Evolutionary conservation across 2,888 invertebrate species (phyloP), one percentile per base, ranked within the genome.

Genomic region (Cephus runcator): DNA sequence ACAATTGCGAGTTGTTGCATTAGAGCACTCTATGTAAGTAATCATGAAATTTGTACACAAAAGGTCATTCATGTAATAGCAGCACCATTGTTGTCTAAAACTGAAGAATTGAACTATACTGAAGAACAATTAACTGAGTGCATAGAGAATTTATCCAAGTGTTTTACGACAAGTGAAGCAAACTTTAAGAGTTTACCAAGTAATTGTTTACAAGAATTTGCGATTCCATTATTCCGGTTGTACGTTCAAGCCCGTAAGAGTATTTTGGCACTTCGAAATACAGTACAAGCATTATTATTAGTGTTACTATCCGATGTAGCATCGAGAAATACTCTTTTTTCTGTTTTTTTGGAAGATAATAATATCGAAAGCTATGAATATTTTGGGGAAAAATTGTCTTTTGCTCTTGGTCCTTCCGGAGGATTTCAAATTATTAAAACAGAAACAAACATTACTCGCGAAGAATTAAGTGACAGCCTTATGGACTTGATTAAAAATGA

Each of bases 1-100:
- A 87, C 92, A 33, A 92, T 95, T 77, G 94, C 94, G 76, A 92
- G 93, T 34, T 91, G 93, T 40, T 95, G 94, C 88, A 92, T 94
- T 4, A 91, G 93, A 81, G 90, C 89, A 79, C 89, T 95, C 36
- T 91, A 93, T 86, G 92, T 93, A 75, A 92, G 91, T 75, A 93
- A 94, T 88, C 90, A 92, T 30, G 85, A 92, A 30, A 85, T 92
- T 76, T 91, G 92, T 81, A 81, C 87, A 33, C 88, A 90, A 75
- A 87, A 91, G 83, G 90, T 93, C 79, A 78, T 93, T 69, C 82
- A 89, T 73, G 81, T 83, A 11, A 85, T 93, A 40, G 85, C 88
- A 76, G 81, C 83, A 23, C 92, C 92, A 34, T 84, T 92, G 36
- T 77, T 84, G 75, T 71, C 77, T 34, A 71, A 31, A 34, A 33